Conservation (phyloP, 2,797 vertebrate genomes). For the Lates japonicus region DNA sequence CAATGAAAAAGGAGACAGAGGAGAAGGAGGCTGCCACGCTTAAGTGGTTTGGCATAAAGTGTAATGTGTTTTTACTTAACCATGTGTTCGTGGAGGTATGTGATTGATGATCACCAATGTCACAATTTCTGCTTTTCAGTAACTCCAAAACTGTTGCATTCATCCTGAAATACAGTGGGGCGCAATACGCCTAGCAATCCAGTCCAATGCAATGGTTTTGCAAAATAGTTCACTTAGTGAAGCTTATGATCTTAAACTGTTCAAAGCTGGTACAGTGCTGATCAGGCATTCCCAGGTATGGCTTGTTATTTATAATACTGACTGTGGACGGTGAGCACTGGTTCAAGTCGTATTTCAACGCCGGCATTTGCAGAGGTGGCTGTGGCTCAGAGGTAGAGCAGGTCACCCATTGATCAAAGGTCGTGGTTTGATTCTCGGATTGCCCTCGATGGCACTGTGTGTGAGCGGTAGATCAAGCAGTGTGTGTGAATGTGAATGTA, state of each 20-base stretch:
- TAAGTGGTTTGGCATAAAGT: neutral
- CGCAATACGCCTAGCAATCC: neutral
- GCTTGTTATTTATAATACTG: neutral
- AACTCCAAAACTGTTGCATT: neutral
- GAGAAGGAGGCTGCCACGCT: neutral
- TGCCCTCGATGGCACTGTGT: no score
- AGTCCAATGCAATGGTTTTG: neutral
- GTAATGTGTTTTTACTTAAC: neutral
- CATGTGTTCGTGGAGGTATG: neutral
- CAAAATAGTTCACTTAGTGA: no score
- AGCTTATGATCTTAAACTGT: neutral
- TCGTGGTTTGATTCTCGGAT: no score
- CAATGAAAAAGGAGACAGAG: constrained; percentile 3
- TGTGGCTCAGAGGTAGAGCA: no score
- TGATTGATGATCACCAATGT: neutral
- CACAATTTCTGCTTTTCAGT: neutral
- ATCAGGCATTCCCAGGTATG: neutral
- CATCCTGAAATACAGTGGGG: neutral
- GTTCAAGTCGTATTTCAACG: neutral
- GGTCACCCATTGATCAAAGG: no score
- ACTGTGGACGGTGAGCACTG: neutral
- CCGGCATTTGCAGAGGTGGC: no score
- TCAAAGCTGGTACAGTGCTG: neutral
- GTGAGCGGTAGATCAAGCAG: no score
- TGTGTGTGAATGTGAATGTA: no score